phyloP scores from a whole-genome alignment of 2,113 vertebrate genomes.

The Actinemys pallida region DNA sequence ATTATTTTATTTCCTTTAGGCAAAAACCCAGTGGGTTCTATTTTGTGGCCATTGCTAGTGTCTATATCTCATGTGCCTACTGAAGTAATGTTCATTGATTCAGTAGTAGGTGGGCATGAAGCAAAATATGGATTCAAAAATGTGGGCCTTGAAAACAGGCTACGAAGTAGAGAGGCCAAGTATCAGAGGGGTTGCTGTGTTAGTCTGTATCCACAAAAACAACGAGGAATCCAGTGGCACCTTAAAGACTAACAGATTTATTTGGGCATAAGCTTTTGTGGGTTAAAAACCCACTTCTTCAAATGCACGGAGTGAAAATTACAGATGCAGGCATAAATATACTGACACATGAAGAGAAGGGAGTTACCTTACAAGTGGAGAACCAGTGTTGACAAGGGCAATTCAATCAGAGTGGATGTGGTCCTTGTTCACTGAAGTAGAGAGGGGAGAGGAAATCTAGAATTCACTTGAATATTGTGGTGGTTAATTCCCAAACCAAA shows the following conservation, averaged over 20 bases:
- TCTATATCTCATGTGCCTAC: background rate
- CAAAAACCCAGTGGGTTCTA: background rate
- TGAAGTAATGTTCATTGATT: background rate
- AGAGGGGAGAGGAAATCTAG: background rate
- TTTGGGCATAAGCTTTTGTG: too few species aligned
- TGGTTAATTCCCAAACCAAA: background rate
- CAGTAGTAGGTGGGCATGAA: background rate
- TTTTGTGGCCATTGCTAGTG: background rate
- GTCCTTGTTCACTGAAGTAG: too few species aligned
- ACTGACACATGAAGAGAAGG: too few species aligned
- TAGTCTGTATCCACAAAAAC: too few species aligned
- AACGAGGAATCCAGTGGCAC: too few species aligned
- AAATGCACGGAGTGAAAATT: too few species aligned
- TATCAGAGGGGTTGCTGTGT: background rate
- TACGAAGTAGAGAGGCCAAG: accelerated
- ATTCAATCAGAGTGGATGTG: too few species aligned
- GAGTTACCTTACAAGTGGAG: too few species aligned
- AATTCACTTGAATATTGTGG: background rate
- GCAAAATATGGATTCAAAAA: background rate
- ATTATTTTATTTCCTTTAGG: background rate
- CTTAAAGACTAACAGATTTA: too few species aligned
- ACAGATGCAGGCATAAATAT: too few species aligned
- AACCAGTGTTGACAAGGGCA: too few species aligned
- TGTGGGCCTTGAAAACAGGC: background rate
- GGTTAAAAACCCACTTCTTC: too few species aligned